Percentiles rank a stretch among this genome's conserved stretches.
These are phyloP conservation scores for Oryzias sinensis DNA, from an alignment of 2,797 vertebrate species.

Conservation along the genomic window DNA sequence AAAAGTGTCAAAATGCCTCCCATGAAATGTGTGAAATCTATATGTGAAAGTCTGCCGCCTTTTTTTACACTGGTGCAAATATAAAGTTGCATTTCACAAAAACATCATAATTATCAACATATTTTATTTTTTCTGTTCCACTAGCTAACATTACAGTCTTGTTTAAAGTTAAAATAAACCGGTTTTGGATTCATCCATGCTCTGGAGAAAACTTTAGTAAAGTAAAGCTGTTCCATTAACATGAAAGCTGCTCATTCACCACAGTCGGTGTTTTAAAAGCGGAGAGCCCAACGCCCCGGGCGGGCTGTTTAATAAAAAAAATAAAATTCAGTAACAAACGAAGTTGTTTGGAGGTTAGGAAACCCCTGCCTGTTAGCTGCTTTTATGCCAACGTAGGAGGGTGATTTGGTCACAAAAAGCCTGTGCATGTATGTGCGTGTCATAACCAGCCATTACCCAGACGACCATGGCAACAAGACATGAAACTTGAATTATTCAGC, in stretches of 20 bases:
- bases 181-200: background rate
- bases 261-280: slow-evolving; percentile 44
- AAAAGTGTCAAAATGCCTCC: slow-evolving; percentile 6
- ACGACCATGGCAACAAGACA: slow-evolving; percentile 59
- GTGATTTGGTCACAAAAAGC: slow-evolving; percentile 42
- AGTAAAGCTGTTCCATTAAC: slow-evolving; percentile 34
- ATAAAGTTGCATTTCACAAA: background rate
- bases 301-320: slow-evolving; percentile 39
- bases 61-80: slow-evolving; percentile 12
- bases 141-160: background rate
- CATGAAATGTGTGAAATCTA: slow-evolving; percentile 33
- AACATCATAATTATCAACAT: too few species aligned
- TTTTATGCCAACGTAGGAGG: slow-evolving; percentile 13
- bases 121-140: too few species aligned
- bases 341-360: slow-evolving; percentile 16
- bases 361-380: background rate
- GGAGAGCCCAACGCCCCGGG: slow-evolving; percentile 33
- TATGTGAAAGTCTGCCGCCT: slow-evolving; percentile 12
- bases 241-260: slow-evolving; percentile 33
- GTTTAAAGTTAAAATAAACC: slow-evolving; percentile 18
- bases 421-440: slow-evolving; percentile 8
- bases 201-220: background rate
- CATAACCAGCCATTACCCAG: slow-evolving; percentile 28
- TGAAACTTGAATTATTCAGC: slow-evolving; percentile 74
- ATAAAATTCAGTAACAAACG: slow-evolving; percentile 47